Base-by-base conservation (phyloP, 2,797 vertebrate species). In the Argya squamiceps region DNA sequence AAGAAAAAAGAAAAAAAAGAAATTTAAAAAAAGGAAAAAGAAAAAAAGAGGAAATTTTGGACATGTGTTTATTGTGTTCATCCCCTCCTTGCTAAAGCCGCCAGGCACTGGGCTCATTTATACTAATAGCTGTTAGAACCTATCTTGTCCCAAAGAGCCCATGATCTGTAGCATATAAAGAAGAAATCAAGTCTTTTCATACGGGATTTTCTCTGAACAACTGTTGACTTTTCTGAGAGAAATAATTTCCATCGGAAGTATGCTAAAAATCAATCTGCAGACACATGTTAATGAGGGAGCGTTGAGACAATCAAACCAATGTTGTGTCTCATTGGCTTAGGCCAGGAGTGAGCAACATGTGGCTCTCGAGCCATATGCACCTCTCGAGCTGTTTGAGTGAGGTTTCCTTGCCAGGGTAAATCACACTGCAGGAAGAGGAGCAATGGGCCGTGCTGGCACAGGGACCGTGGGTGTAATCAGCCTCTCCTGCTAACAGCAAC, bases 371-470 rank as follows among this genome's bases (percentile, higher is more conserved):
- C 94, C 79, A 37, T 34, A 34, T 78, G 91, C 19, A 85, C n/a
- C 89, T 91, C 92, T 81, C 30, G 88, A 91, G 69, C 85, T 73
- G 36, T 17, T 95, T 8, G 3, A 78, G 88, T 5, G 58, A 86
- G 62, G 36, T 47, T 93, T 86, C 93, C 67, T 59, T 65, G 93
- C 85, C 95, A 96, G 69, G 32, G 46, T 86, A 29, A 89, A 89
- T 87, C 55, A 24, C 36, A 3, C 39, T 5, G 2, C 23, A 26
- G 92, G 70, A 84, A 89, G 74, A 89, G 74, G 39, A 90, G 69
- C 82, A 96, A 94, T 92, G 89, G 92, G 43, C 89, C 58, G 15
- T 96, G 95, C 69, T 96, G 93, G 89, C 93, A 78, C 63, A 23
- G 79, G 65, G 89, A 41, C 88, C 49, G 2, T 58, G 93, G 34